phyloP scores from a whole-genome alignment of 1,140 invertebrate species.

The Drosophila ironensis region DNA sequence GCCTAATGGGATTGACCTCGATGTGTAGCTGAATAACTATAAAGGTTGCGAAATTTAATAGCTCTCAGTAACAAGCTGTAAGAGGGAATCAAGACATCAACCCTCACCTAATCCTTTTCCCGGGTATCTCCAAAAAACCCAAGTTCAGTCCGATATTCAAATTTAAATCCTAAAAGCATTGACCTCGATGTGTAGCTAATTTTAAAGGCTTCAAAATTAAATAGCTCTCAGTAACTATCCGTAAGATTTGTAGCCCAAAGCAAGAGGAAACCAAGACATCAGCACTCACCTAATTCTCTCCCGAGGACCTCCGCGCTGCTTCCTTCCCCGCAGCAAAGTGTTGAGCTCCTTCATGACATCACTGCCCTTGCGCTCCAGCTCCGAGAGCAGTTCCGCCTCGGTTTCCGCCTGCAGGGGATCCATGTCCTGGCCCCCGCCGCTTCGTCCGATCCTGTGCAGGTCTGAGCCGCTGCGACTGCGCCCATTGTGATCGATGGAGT shows the following conservation, averaged over 20 bases:
- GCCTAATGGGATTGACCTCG: background rate
- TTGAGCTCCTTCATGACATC: constrained; percentile 84
- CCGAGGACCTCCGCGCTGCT: constrained; percentile 47
- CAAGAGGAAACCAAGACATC: background rate
- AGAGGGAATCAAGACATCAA: too few relatives aligned
- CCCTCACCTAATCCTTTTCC: too few relatives aligned
- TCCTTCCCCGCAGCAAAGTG: constrained; percentile 43
- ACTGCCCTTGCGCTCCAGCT: constrained; percentile 83
- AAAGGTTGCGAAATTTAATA: too few relatives aligned
- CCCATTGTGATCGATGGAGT: constrained; percentile 85
- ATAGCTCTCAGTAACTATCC: too few relatives aligned
- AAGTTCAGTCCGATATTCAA: too few relatives aligned
- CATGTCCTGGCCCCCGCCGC: constrained; percentile 74
- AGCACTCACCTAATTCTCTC: constrained; percentile 67
- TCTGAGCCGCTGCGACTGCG: constrained; percentile 82
- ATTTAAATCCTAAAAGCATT: too few relatives aligned
- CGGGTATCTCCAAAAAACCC: too few relatives aligned
- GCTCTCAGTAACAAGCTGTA: too few relatives aligned
- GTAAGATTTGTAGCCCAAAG: background rate
- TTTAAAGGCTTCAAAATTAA: too few relatives aligned
- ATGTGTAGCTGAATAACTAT: background rate
- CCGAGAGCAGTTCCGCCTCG: constrained; percentile 83
- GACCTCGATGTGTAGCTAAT: too few relatives aligned
- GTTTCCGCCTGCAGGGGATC: constrained; percentile 51
- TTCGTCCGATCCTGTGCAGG: constrained; percentile 81